phyloP scores from a whole-genome alignment of 1,140 invertebrate species.

The Meloidogyne hapla region DNA sequence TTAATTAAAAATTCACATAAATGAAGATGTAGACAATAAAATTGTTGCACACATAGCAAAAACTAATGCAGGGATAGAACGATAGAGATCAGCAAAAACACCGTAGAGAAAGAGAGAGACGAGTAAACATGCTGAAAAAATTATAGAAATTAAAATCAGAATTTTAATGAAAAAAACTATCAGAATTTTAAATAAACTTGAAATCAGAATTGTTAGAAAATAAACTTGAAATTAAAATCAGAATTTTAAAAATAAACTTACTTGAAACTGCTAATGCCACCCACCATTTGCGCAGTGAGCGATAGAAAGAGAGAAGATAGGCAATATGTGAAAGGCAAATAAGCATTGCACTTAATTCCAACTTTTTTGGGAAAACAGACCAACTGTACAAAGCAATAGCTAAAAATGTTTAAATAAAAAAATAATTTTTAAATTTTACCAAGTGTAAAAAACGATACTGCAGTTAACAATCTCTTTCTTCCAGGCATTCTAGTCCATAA shows the following conservation, averaged over 20 bases:
- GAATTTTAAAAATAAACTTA: constrained; percentile 11
- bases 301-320: constrained; percentile 43
- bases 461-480: constrained; percentile 39
- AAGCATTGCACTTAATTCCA: constrained; percentile 43
- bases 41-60: constrained; percentile 21
- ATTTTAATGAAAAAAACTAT: neutral
- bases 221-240: neutral
- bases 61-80: constrained; percentile 39
- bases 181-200: neutral
- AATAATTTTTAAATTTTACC: constrained; percentile 25
- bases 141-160: neutral
- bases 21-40: constrained; percentile 27
- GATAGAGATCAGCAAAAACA: constrained; percentile 43
- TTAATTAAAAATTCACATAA: constrained; percentile 14
- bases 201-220: no score
- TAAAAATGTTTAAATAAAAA: constrained; percentile 23
- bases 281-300: constrained; percentile 41
- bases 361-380: constrained; percentile 41
- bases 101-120: constrained; percentile 31
- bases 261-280: constrained; percentile 30
- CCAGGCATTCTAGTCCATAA: constrained; percentile 41
- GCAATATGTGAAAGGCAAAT: constrained; percentile 39
- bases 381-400: constrained; percentile 45
- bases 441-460: constrained; percentile 41
- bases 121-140: neutral